Evolutionary conservation across 2,888 invertebrate genomes (phyloP), one percentile per base, ranked within the genome.

Genomic region (Athetis lepigone): DNA sequence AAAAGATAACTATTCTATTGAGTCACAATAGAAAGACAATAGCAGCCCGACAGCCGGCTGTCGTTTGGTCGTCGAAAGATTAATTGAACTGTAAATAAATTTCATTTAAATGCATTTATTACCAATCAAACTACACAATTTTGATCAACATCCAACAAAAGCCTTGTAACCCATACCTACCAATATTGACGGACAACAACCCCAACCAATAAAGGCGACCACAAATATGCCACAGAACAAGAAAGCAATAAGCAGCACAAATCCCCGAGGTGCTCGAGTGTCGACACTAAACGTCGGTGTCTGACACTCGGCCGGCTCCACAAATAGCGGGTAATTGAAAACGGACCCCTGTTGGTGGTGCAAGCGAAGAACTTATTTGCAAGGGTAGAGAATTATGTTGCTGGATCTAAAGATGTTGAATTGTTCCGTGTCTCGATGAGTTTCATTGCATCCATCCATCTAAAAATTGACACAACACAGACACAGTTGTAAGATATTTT

Each of bases 321-420:
- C 92, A 92, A 92, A 92, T 90, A 91, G 82, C 84, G 85, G 87
- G 90, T 93, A 93, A 92, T 93, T 93, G 93, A 91, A 92, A 91
- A 90, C 77, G 83, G 88, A 86, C 83, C 81, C 75, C 58, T 60
- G 11, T 16, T 40, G 46, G 55, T 58, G 86, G 86, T 67, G 39
- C 77, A 85, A 86, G 76, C 33, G 33, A 71, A 2, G 51, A 71
- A 68, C 59, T 76, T 33, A 49, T 29, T 13, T 40, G 25, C 4
- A 6, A 25, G 33, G 19, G 19, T 9, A 16, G 4, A 9, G 18
- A 47, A n/a, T n/a, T n/a, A n/a, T n/a, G n/a, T n/a, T n/a, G n/a
- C n/a, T n/a, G n/a, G n/a, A n/a, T n/a, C n/a, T n/a, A n/a, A n/a
- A n/a, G n/a, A n/a, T n/a, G n/a, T n/a, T n/a, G n/a, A n/a, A n/a